These are phyloP conservation scores for Propithecus perrieri DNA, from an alignment of 2,797 vertebrate species.

Conservation along the genomic window DNA sequence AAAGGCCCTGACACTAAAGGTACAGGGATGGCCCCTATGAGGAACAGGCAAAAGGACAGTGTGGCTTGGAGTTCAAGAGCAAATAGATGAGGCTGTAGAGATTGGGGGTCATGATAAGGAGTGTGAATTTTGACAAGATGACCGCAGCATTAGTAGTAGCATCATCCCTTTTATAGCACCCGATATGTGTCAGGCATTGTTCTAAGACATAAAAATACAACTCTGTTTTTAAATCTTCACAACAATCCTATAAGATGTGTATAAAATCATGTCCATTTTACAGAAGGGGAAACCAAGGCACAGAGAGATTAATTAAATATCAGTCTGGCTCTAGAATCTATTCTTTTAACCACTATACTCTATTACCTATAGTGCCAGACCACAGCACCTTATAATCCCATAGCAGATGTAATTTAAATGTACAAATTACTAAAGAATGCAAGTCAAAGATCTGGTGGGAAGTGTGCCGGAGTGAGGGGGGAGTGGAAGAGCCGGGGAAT, in stretches of 20 bases:
- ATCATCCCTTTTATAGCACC: not conserved
- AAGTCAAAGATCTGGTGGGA: not conserved
- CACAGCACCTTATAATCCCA: not conserved
- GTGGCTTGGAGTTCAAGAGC: not conserved
- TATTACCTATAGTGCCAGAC: not conserved
- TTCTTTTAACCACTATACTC: not conserved
- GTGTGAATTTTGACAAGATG: conserved; percentile 3
- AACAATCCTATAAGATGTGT: not conserved
- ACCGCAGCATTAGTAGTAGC: not conserved
- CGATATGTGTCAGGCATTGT: not conserved
- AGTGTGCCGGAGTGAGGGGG: not conserved
- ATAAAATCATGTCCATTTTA: conserved; percentile 22
- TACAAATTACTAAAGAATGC: conserved; percentile 12
- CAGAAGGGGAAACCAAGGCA: conserved; percentile 13
- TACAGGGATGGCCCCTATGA: not conserved
- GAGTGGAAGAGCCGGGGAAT: not conserved
- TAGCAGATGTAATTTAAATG: not conserved
- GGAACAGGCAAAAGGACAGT: conserved; percentile 35
- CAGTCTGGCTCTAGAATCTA: not conserved
- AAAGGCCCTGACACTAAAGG: not conserved
- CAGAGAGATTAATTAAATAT: conserved; percentile 34
- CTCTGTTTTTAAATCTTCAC: not conserved
- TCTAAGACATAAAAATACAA: conserved; percentile 26
- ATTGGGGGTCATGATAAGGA: not conserved
- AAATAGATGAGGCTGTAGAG: not conserved